These are phyloP conservation scores for Hiodon alosoides DNA, from an alignment of 2,113 vertebrate genomes.

Conservation along the genomic window DNA sequence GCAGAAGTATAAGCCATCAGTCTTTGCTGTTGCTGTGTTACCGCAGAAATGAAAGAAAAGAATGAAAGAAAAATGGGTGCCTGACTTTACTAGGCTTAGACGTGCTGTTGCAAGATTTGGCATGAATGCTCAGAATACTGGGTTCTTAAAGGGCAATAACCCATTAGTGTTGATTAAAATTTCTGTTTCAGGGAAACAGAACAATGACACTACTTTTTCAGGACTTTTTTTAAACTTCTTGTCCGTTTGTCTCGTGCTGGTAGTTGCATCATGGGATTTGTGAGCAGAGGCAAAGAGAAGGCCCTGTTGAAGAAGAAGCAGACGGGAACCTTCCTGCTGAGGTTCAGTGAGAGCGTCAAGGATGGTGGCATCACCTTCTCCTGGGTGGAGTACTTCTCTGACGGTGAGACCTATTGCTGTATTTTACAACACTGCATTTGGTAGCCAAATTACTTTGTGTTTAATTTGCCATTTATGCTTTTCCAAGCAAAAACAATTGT, in stretches of 20 bases:
- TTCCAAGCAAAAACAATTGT: background rate
- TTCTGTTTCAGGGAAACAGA: too few relatives aligned
- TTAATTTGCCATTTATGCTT: background rate
- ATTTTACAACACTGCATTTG: background rate
- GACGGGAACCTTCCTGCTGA: conserved; percentile 81
- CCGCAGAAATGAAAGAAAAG: too few relatives aligned
- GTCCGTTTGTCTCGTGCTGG: conserved; percentile 13
- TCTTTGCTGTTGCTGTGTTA: too few relatives aligned
- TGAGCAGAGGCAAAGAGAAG: conserved; percentile 74
- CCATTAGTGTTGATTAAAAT: too few relatives aligned
- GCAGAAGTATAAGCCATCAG: too few relatives aligned
- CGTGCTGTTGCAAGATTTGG: too few relatives aligned
- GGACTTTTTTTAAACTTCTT: background rate
- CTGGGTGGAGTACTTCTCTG: conserved; percentile 76
- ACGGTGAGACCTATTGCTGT: conserved; percentile 48
- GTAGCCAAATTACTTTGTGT: background rate
- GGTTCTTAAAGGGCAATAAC: too few relatives aligned
- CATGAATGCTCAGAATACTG: too few relatives aligned
- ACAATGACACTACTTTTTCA: too few relatives aligned
- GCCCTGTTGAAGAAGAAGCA: conserved; percentile 68
- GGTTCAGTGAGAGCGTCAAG: conserved; percentile 80
- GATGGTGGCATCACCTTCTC: conserved; percentile 83
- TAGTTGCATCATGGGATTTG: conserved; percentile 85
- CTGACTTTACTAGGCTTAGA: too few relatives aligned
- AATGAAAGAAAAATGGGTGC: too few relatives aligned